Conservation (phyloP, 2,797 vertebrate species). For the Eidolon dupreanum region DNA sequence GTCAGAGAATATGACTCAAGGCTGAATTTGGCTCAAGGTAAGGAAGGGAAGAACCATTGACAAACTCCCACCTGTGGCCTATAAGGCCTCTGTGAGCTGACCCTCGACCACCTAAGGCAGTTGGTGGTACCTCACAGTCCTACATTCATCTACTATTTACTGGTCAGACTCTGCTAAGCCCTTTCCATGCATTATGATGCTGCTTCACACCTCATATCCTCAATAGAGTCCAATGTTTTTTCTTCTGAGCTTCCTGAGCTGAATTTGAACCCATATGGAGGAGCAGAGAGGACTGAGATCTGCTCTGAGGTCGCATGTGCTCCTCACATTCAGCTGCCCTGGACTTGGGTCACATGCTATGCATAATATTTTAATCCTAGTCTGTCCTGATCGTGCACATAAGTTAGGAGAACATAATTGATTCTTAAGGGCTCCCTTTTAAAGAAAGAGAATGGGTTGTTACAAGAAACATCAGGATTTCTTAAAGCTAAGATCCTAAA, state of each 20-base stretch:
- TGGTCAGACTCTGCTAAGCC: background rate
- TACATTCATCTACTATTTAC: background rate
- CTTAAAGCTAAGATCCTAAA: background rate
- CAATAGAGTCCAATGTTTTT: background rate
- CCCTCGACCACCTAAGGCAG: background rate
- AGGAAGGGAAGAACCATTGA: background rate
- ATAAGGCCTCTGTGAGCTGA: background rate
- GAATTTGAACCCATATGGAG: background rate
- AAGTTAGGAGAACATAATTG: background rate
- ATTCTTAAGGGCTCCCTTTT: background rate
- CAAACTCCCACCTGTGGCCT: background rate
- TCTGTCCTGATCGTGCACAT: background rate
- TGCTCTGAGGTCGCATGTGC: background rate
- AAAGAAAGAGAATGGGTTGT: background rate
- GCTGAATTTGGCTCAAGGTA: background rate
- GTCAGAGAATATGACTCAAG: background rate
- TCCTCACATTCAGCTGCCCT: background rate
- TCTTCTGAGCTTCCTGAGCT: background rate
- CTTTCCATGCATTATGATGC: background rate
- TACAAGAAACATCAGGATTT: background rate
- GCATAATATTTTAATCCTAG: background rate
- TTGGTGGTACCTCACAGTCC: too few species aligned
- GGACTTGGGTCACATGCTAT: background rate
- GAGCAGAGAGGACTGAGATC: background rate
- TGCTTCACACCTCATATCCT: background rate